These are phyloP conservation scores for Elachura formosa DNA, from an alignment of 2,113 vertebrate species.

Conservation along the genomic window DNA sequence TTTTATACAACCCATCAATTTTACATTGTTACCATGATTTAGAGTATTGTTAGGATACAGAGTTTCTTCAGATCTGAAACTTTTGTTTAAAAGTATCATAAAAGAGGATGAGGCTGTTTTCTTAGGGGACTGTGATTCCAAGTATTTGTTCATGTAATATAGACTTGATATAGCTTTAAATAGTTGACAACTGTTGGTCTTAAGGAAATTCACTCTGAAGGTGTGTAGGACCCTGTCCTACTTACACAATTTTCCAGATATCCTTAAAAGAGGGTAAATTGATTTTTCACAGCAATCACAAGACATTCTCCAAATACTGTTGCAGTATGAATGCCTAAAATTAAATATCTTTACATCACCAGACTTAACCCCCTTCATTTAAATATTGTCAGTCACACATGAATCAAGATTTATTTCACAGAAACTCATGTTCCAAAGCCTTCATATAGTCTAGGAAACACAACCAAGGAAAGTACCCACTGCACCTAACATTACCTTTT, in stretches of 20 bases:
- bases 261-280: not conserved
- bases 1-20: not conserved
- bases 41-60: not conserved
- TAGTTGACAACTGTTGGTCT: not conserved
- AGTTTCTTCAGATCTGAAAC: not conserved
- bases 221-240: not conserved
- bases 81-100: not conserved
- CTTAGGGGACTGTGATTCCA: rapidly evolving
- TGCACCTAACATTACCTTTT: not conserved
- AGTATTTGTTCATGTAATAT: not conserved
- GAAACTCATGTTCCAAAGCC: not conserved
- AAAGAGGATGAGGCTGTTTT: not conserved
- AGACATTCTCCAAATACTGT: not conserved
- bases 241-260: not conserved
- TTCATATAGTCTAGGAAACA: not conserved
- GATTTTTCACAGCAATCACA: not conserved
- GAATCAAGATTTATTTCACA: not conserved
- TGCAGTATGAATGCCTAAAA: not conserved
- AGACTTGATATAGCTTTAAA: not conserved
- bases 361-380: not conserved
- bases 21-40: not conserved
- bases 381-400: not conserved
- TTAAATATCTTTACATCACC: not conserved
- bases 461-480: not conserved
- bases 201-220: not conserved